These are phyloP conservation scores for Siderastrea radians DNA, from an alignment of 92 coral and sea anemone genomes.

Conservation along the genomic window DNA sequence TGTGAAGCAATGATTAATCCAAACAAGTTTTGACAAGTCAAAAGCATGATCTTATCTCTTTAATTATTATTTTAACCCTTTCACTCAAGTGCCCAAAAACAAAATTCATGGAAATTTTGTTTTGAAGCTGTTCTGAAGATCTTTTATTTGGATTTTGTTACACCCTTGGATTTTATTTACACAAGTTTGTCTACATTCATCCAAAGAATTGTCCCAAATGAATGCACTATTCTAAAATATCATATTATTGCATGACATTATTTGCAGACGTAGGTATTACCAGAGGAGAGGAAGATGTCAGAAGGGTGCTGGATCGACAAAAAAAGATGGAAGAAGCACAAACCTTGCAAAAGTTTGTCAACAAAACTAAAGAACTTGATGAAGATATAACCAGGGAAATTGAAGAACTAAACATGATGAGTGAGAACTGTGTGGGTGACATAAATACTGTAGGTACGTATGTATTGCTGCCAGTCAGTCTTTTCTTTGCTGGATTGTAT, in stretches of 20 bases:
- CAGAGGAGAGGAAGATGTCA: conserved; percentile 74
- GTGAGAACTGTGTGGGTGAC: conserved; percentile 85
- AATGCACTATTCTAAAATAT: background rate
- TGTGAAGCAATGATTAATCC: too few relatives aligned
- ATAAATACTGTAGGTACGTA: conserved; percentile 61
- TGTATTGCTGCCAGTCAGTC: background rate
- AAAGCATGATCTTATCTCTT: too few relatives aligned
- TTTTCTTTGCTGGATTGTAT: background rate
- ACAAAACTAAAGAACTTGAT: conserved; percentile 72
- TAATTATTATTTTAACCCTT: too few relatives aligned
- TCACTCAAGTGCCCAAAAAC: too few relatives aligned
- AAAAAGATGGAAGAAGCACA: conserved; percentile 75
- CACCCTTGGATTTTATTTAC: too few relatives aligned
- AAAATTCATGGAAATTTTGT: too few relatives aligned
- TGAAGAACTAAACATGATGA: conserved; percentile 71
- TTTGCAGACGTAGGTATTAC: conserved; percentile 65
- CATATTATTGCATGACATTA: background rate
- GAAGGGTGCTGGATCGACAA: conserved; percentile 75
- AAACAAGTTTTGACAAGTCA: too few relatives aligned
- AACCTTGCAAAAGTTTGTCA: conserved; percentile 63
- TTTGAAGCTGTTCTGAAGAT: too few relatives aligned
- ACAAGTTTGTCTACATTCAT: too few relatives aligned
- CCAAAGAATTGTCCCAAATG: background rate
- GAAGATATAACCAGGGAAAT: conserved; percentile 73
- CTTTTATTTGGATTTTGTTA: too few relatives aligned